A percentile compares a stretch with the other conserved stretches of the same genome.
phyloP scores from a whole-genome alignment of 2,113 vertebrate species.

The Hyperoodon ampullatus region DNA sequence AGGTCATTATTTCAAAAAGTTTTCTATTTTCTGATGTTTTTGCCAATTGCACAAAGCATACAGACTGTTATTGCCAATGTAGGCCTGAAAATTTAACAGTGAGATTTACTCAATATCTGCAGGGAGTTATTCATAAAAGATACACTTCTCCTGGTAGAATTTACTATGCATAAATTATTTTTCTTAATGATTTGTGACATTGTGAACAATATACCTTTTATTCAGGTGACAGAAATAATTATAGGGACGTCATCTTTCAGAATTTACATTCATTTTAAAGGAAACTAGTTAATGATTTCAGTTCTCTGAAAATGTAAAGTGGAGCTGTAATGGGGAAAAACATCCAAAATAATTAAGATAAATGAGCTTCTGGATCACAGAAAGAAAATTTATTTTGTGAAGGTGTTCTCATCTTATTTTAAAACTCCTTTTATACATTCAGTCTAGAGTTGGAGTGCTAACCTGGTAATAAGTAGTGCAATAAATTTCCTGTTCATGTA shows the following conservation, averaged over 20 bases:
- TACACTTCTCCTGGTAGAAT: not conserved
- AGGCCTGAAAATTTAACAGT: not conserved
- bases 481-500: constrained; percentile 36
- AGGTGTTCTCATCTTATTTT: constrained; percentile 33
- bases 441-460: not conserved
- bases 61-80: not conserved
- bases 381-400: constrained; percentile 44
- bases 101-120: not conserved
- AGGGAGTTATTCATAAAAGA: constrained; percentile 21
- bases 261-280: constrained; percentile 61
- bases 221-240: not conserved
- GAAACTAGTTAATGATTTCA: constrained; percentile 61
- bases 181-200: constrained; percentile 37
- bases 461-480: not conserved
- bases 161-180: not conserved
- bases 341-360: constrained; percentile 52
- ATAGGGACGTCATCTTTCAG: not conserved
- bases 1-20: constrained; percentile 32
- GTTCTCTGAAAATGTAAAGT: constrained; percentile 43
- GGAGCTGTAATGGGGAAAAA: not conserved
- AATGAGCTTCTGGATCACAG: not conserved
- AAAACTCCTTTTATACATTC: constrained; percentile 26
- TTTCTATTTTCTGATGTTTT: not conserved
- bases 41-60: not conserved
- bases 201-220: not conserved